phyloP scores from a whole-genome alignment of 2,113 vertebrate genomes.

The Terrapene triunguis region DNA sequence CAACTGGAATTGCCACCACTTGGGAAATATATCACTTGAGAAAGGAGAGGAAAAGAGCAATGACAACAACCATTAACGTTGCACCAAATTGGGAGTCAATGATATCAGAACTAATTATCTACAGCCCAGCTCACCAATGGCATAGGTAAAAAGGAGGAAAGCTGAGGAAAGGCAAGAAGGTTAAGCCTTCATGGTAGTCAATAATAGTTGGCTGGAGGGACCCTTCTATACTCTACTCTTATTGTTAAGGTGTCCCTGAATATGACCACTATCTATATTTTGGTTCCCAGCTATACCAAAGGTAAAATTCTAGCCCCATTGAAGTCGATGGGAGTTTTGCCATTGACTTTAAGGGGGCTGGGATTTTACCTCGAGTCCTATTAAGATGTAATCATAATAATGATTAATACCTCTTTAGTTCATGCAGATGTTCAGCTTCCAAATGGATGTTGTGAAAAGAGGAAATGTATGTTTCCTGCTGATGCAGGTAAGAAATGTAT shows the following conservation, averaged over 20 bases:
- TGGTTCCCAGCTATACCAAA: background rate
- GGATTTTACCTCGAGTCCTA: background rate
- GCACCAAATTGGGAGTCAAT: background rate
- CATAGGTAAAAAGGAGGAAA: background rate
- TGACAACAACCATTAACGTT: background rate
- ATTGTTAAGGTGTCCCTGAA: background rate
- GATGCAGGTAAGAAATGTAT: background rate
- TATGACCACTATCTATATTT: background rate
- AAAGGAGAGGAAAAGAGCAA: background rate
- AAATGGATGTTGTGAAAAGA: background rate
- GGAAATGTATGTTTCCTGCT: background rate
- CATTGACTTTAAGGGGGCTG: background rate
- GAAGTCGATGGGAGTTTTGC: background rate
- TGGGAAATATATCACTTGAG: background rate
- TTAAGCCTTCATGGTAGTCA: background rate
- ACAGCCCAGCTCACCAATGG: rapidly evolving
- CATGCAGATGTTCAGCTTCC: background rate
- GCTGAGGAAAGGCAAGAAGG: background rate
- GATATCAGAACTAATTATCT: background rate
- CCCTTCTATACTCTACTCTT: background rate
- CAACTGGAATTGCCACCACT: background rate
- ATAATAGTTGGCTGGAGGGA: background rate
- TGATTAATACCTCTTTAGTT: background rate
- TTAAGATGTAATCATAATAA: background rate
- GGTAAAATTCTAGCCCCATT: background rate